Base-by-base conservation (phyloP, 2,888 invertebrate genomes). In the Sceliomorpha sp. region DNA sequence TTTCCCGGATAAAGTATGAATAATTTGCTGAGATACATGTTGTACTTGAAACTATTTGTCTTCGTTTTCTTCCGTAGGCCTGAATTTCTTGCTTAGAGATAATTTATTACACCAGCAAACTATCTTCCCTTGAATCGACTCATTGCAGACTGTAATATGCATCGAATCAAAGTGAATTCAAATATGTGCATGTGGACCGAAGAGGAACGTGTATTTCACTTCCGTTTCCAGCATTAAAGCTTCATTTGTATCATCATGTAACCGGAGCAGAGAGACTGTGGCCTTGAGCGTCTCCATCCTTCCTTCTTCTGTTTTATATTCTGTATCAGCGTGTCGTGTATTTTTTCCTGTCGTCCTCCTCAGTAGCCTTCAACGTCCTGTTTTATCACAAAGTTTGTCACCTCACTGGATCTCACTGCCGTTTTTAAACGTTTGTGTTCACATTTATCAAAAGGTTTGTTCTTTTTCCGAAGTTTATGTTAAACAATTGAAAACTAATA, bases 201-300 rank as follows among this genome's bases (percentile, higher is more conserved):
- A 71, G 48, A 80, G 76, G 63, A 81, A 79, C 70, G 77, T 77
- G 59, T 75, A 73, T 70, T 74, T 77, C 45, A 68, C 34, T 71
- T 71, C 71, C 9, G 70, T 55, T 66, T 63, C 66, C 47, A 72
- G 66, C 59, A 55, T 66, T 55, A 59, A 67, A 58, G 44, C 51
- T 40, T 53, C 70, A 36, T 67, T 53, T 24, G 32, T 26, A 32
- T 50, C 44, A 51, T 47, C 40, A 36, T 58, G 55, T 12, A 32
- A 51, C 27, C 31, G 62, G 8, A 34, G 50, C 44, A 64, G 42
- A 27, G 60, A 24, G 39, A 48, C 34, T 12, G 24, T 53, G 50
- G 37, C 32, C 37, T 7, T 62, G 12, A 64, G 39, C 15, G 64
- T 74, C 63, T 72, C 74, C 77, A 76, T 76, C 36, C 42, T 56